phyloP scores from a whole-genome alignment of 2,797 vertebrate genomes.

The Rhinatrema bivittatum region DNA sequence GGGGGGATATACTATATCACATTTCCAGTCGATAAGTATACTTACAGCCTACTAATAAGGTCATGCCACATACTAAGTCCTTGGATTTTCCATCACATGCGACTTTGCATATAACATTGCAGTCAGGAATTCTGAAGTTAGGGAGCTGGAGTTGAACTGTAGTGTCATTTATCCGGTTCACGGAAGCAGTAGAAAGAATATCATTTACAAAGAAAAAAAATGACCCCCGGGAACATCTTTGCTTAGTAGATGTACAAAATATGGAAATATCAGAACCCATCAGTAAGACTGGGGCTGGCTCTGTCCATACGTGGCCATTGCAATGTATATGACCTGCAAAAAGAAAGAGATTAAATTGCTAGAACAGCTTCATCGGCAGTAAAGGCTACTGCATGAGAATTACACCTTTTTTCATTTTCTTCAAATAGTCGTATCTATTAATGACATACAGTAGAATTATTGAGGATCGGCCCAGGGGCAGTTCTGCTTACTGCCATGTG shows the following conservation, averaged over 20 bases:
- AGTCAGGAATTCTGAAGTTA: conserved; percentile 24
- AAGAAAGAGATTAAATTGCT: not conserved
- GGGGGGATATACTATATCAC: too few species aligned
- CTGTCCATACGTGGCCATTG: conserved; percentile 42
- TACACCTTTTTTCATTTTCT: too few species aligned
- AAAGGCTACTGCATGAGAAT: too few species aligned
- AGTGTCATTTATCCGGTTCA: conserved; percentile 43
- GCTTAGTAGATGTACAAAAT: conserved; percentile 28
- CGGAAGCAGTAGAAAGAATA: not conserved
- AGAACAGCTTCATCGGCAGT: too few species aligned
- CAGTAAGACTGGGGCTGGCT: conserved; percentile 36
- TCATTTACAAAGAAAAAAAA: conserved; percentile 45
- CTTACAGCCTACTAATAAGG: conserved; percentile 51
- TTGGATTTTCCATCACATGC: rapidly evolving
- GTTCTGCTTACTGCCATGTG: too few species aligned
- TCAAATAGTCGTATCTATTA: too few species aligned
- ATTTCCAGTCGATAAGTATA: too few species aligned
- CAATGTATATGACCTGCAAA: conserved; percentile 34
- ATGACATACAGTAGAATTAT: too few species aligned
- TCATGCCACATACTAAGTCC: conserved; percentile 45
- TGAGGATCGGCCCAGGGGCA: too few species aligned
- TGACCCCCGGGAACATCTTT: not conserved
- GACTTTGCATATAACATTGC: conserved; percentile 39
- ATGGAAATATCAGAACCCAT: conserved; percentile 53
- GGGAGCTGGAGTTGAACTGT: conserved; percentile 37